A percentile compares a stretch with the other conserved stretches of the same genome.
Conservation (phyloP, 2,113 vertebrate species). For the Leptobrachium ailaonicum region DNA sequence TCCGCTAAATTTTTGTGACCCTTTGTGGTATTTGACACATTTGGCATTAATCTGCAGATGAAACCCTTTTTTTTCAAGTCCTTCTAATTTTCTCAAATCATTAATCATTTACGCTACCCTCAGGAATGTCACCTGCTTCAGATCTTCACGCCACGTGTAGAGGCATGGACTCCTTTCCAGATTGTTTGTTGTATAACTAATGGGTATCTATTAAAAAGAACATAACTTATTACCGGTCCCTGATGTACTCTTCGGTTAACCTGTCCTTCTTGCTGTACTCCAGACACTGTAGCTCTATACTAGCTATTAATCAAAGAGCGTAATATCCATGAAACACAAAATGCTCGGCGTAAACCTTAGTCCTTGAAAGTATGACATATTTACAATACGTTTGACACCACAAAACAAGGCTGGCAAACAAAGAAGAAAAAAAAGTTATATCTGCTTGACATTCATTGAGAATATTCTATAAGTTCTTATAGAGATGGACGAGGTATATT, state of each 20-base stretch:
- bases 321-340: no score
- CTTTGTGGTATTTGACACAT: conserved; percentile 26
- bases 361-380: no score
- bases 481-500: no score
- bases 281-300: not conserved
- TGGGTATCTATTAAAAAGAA: conserved; percentile 28
- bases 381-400: no score
- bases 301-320: conserved; percentile 1
- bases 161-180: conserved; percentile 12
- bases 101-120: conserved; percentile 28
- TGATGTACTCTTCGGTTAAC: conserved; percentile 7
- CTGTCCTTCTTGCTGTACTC: conserved; percentile 17
- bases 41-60: conserved; percentile 17
- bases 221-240: conserved; percentile 1
- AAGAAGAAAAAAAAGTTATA: no score
- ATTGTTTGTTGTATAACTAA: conserved; percentile 24
- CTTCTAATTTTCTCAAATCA: conserved; percentile 28
- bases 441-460: no score
- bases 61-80: conserved; percentile 12
- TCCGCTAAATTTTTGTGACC: conserved; percentile 6
- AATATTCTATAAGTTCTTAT: no score
- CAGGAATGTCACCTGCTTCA: conserved; percentile 30
- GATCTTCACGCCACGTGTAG: not conserved
- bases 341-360: no score
- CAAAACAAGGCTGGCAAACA: no score